Base-by-base conservation (phyloP, 2,113 vertebrate genomes). In the Phasianus colchicus region DNA sequence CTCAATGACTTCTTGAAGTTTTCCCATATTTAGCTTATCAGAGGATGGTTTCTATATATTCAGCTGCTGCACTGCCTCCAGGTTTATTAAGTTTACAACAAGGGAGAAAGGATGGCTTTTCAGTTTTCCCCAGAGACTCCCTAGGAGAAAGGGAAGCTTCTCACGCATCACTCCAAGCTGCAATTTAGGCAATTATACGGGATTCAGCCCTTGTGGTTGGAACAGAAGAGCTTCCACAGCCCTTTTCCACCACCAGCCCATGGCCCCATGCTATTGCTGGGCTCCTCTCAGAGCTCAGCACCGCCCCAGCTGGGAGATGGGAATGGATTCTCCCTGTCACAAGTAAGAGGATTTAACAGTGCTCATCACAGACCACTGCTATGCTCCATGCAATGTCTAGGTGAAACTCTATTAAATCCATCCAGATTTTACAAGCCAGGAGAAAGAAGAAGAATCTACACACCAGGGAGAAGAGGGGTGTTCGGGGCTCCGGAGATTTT, bases 21-120 rank as follows among this genome's bases (percentile, higher is more conserved):
- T 83, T 52, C 50, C 90, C 8, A 64, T 87, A 87, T 94, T 93
- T 66, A 67, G 92, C 84, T 70, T 96, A 92, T 81, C 40, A 72
- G 86, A 42, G 57, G 89, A 2, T 66, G 75, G 91, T 86, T 97
- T 95, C 77, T 80, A 40, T 29, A 34, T 4, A 67, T 58, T 95
- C 88, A 58, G 89, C 97, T 96, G 86, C 90, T 71, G 76, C 50
- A 73, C 86, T 38, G 67, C 92, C 95, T 83, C 64, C 71, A 88
- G 75, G 58, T 96, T 94, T 97, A 95, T 96, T 96, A 96, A 96
- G 95, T 86, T 92, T 80, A 85, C 80, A 91, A 69, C 83, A 92
- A 92, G 94, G 95, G 83, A 83, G 58, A 80, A 24, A 55, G 86
- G 88, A 43, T 18, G 36, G 79, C 38, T 90, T 86, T 52, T 63